Conservation (phyloP, 2,888 invertebrate species). For the Idaea dimidiata region DNA sequence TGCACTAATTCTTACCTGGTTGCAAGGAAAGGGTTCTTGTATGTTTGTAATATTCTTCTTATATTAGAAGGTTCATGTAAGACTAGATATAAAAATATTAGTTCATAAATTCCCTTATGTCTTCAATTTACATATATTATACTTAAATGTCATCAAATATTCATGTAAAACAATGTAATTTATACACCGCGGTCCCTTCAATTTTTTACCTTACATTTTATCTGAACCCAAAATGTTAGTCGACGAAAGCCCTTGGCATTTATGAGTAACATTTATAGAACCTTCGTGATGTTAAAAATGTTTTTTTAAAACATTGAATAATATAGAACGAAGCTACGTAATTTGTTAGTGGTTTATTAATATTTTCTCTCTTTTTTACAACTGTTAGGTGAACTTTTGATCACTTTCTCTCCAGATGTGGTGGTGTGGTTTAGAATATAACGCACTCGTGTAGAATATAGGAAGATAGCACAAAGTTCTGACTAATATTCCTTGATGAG, state of each 20-base stretch:
- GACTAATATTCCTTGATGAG: too few relatives aligned
- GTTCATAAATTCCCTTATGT: neutral
- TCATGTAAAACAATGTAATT: neutral
- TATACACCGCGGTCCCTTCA: neutral
- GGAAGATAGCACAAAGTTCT: too few relatives aligned
- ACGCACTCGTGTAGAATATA: too few relatives aligned
- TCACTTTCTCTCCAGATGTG: too few relatives aligned
- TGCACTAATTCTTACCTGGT: too few relatives aligned
- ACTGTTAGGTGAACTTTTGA: neutral
- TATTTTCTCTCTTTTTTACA: neutral
- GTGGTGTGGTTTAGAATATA: too few relatives aligned
- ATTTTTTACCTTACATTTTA: slow-evolving; percentile 9
- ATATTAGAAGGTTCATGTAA: neutral
- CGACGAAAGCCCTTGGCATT: slow-evolving; percentile 50
- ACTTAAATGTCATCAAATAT: neutral
- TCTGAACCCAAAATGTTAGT: slow-evolving; percentile 19
- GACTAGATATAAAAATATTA: neutral
- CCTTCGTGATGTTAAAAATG: slow-evolving; percentile 29
- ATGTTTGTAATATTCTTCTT: neutral
- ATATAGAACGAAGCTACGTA: neutral
- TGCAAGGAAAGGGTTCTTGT: too few relatives aligned
- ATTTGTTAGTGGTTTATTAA: neutral
- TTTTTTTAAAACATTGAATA: slow-evolving; percentile 16
- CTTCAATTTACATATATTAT: neutral
- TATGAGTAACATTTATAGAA: slow-evolving; percentile 36